Conservation (phyloP, 2,797 vertebrate species). For the Brachymystax lenok region DNA sequence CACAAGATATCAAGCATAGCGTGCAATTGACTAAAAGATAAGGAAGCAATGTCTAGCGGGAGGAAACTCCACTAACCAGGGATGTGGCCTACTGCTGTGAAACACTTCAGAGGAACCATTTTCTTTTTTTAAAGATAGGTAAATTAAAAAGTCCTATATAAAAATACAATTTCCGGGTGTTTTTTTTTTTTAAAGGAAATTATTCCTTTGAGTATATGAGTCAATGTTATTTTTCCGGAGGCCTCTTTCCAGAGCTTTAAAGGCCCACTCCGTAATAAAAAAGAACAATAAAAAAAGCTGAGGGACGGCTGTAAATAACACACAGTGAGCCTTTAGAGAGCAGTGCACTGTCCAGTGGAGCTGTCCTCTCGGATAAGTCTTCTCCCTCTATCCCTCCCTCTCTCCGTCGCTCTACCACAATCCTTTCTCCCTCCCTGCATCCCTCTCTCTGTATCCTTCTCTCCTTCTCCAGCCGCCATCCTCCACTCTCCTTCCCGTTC, state of each 20-base stretch:
- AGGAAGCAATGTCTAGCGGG: background rate
- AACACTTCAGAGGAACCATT: too few relatives aligned
- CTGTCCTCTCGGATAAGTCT: conserved; percentile 41
- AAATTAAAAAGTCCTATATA: too few relatives aligned
- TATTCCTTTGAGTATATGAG: background rate
- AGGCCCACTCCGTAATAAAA: background rate
- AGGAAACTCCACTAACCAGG: background rate
- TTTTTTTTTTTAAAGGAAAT: background rate
- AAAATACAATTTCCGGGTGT: too few relatives aligned
- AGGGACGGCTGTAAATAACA: background rate
- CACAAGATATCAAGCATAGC: background rate
- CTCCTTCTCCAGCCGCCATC: background rate
- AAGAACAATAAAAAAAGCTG: background rate
- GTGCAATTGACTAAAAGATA: background rate
- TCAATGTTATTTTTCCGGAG: background rate
- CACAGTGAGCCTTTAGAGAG: conserved; percentile 27
- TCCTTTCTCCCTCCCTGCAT: background rate
- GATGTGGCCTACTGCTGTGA: background rate
- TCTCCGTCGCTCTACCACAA: background rate
- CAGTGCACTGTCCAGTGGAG: conserved; percentile 47
- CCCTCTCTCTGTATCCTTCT: background rate
- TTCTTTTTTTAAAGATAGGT: too few relatives aligned
- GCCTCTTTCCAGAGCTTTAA: background rate
- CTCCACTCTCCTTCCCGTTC: background rate
- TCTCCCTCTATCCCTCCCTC: background rate